Conservation (phyloP, 2,113 vertebrate species). For the Antigone vipio region DNA sequence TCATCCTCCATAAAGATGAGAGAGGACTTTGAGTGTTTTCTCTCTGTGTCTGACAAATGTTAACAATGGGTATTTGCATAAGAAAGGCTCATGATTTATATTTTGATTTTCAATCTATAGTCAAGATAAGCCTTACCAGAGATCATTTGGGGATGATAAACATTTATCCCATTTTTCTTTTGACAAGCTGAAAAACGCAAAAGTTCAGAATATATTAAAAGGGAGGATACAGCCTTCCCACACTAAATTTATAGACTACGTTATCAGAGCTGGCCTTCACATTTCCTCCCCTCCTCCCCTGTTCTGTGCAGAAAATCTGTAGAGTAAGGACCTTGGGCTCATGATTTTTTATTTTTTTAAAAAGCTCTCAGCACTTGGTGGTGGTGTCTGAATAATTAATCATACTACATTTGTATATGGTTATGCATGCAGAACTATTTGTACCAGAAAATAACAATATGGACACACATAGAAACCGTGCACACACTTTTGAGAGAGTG, state of each 20-base stretch:
- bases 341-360: not conserved
- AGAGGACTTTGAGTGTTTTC: constrained; percentile 41
- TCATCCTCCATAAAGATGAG: constrained; percentile 33
- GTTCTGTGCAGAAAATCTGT: constrained; percentile 30
- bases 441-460: not conserved
- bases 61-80: constrained; percentile 50
- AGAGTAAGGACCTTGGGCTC: not conserved
- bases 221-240: not conserved
- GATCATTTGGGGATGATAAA: constrained; percentile 53
- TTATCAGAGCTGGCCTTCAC: constrained; percentile 23
- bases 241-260: constrained; percentile 6
- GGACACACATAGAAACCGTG: not conserved
- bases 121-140: constrained; percentile 30
- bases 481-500: not conserved
- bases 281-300: not conserved
- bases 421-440: constrained; percentile 26
- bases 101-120: constrained; percentile 48
- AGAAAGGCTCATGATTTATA: constrained; percentile 57
- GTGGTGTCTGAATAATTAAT: constrained; percentile 24
- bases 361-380: not conserved
- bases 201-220: constrained; percentile 22
- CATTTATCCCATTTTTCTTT: constrained; percentile 25
- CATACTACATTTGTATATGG: not conserved
- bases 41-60: constrained; percentile 53
- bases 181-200: not conserved